Evolutionary conservation across 2,113 vertebrate species (phyloP).

Genomic region (Mungos mungo): DNA sequence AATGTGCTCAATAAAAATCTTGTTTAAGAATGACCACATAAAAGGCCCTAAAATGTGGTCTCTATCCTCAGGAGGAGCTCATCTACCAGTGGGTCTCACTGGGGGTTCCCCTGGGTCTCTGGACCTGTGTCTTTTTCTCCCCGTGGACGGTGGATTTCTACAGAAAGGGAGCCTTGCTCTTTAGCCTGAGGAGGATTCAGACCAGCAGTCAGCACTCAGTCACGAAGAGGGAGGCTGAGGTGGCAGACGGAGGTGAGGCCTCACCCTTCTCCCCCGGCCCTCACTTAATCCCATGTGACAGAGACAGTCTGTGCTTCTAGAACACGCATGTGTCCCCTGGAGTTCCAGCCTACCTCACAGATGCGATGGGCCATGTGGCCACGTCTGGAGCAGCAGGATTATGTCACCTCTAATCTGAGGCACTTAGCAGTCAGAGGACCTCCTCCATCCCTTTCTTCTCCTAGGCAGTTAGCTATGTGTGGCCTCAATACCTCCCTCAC

Average conservation of each 20-base stretch:
- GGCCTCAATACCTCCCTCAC: not conserved
- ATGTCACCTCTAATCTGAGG: not conserved
- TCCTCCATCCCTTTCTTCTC: not conserved
- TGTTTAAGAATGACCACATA: not conserved
- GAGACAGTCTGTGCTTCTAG: not conserved
- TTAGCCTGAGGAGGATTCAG: not conserved
- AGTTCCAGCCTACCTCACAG: not conserved
- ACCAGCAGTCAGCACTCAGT: not conserved
- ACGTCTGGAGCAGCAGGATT: not conserved
- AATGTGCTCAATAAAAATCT: not conserved
- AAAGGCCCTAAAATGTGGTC: not conserved
- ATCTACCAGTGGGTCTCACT: not conserved
- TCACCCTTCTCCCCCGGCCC: not conserved
- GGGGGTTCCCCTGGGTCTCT: not conserved
- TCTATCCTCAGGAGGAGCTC: too few species aligned
- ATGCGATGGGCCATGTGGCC: not conserved
- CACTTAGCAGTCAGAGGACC: not conserved
- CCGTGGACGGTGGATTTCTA: not conserved
- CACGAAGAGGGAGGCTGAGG: not conserved
- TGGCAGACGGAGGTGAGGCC: not conserved
- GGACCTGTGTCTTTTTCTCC: not conserved
- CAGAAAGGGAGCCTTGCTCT: not conserved
- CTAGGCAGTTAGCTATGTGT: not conserved
- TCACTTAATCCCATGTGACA: not conserved
- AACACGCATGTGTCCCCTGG: too few species aligned